phyloP scores from a whole-genome alignment of 2,797 vertebrate genomes.

The Sphenopsis melanotis region DNA sequence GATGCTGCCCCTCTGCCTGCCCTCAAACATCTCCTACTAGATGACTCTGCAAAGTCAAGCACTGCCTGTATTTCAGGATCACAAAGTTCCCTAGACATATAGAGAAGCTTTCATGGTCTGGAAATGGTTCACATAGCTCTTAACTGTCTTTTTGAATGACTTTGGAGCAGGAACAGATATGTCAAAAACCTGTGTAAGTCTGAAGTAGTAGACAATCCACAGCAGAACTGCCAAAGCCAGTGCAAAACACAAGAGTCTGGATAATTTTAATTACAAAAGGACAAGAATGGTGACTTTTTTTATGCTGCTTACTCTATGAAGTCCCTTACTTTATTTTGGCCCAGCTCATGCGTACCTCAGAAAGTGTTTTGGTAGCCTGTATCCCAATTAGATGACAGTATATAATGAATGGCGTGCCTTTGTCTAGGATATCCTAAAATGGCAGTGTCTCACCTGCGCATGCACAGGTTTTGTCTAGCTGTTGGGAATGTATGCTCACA shows the following conservation, averaged over 20 bases:
- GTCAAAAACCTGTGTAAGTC: background rate
- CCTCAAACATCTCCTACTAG: background rate
- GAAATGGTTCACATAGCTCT: background rate
- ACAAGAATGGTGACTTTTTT: background rate
- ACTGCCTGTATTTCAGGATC: background rate
- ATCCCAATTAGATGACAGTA: background rate
- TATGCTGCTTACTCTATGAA: background rate
- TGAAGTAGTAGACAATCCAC: background rate
- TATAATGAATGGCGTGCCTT: background rate
- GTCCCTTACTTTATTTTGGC: background rate
- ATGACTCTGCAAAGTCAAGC: background rate
- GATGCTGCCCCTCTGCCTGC: background rate
- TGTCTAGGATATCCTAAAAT: background rate
- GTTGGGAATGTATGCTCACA: background rate
- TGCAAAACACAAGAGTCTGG: background rate
- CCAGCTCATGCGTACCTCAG: background rate
- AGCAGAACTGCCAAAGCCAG: background rate
- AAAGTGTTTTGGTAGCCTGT: background rate
- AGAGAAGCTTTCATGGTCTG: background rate
- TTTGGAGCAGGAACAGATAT: background rate
- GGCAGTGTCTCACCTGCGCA: background rate
- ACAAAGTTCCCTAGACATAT: background rate
- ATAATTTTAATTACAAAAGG: background rate
- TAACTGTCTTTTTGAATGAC: background rate
- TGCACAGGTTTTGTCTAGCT: background rate